Evolutionary conservation across 2,113 vertebrate genomes (phyloP), one percentile per base, ranked within the genome.

Genomic region (Rhagologus leucostigma): DNA sequence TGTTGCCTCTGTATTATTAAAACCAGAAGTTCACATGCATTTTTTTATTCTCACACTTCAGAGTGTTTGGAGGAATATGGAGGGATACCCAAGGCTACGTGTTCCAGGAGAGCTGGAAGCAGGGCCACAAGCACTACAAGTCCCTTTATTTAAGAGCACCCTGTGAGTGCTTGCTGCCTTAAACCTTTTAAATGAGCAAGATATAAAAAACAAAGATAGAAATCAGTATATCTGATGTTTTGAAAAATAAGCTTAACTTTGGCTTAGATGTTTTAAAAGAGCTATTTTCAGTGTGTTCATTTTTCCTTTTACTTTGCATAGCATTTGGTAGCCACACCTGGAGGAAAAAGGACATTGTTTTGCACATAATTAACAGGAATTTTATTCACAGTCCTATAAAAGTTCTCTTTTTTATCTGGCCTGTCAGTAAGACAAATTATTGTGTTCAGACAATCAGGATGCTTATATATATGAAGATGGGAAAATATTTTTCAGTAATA

Each of bases 21-120:
- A 90, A 22, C 2, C 18, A 81, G 30, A 84, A 69, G 15, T 22
- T 69, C 27, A 63, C 7, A 4, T 27, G 4, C 10, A 16, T 65
- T 84, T 89, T 18, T 80, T 81, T 81, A 65, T 2, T 4, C 12
- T 91, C 53, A 56, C 1, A 23, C 15, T 79, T 63, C 35, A 68
- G 13, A 42, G 9, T 75, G 16, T 75, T 77, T 55, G 20, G 35
- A 73, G 35, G 16, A 90, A 81, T n/a, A 23, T 22, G 33, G 22
- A 41, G 13, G 10, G 11, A 44, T 50, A 17, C 3, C 27, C 24
- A 44, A 33, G 21, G 8, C 35, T 73, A 33, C 0, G 0, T 13
- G 3, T 39, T 60, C 18, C 33, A 60, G 9, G 10, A 79, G 17
- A 75, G 10, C 4, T 69, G 16, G 20, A 60, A 77, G 13, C 9